Base-by-base conservation (phyloP, 2,113 vertebrate species). In the Sminthopsis crassicaudata region DNA sequence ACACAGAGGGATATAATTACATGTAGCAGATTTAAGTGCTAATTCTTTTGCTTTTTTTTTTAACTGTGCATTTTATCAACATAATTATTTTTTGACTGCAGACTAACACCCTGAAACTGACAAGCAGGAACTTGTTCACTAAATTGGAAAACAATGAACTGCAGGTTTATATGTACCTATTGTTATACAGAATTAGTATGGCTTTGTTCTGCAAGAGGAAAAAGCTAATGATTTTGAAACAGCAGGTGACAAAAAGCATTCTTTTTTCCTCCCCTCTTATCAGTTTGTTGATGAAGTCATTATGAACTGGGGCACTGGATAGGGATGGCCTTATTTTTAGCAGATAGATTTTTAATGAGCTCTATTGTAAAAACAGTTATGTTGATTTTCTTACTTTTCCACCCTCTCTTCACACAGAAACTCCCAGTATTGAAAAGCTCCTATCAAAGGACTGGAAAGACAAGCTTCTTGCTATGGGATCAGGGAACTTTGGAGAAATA, bases 361-460 rank as follows among this genome's bases (percentile, higher is more conserved):
- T 99, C 98, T 98, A 98, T 99, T 99, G 99, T 99, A 98, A 99
- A 99, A 98, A 98, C 98, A 98, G 98, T 98, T 98, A 99, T 99
- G 98, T 99, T 99, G 99, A 99, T 99, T 98, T 98, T 96, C 98
- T 98, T 97, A 97, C 95, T 26, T 96, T 98, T 98, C 98, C 14
- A 11, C 97, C 97, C 94, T 94, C 97, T 97, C 97, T 99, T 98
- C 98, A 97, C 97, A 98, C 97, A 99, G 99, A 99, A 99, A 99
- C 99, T 97, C 99, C 99, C 98, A 99, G 99, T 98, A 99, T 99
- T 99, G 99, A 99, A 99, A 99, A 99, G 98, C 99, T 99, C 98
- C 99, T 99, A 98, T 99, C 99, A 98, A 99, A 99, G 98, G 99
- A 99, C 99, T 99, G 99, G 99, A 99, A 99, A 99, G 99, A 99